A percentile compares a stretch with the other conserved stretches of the same genome.
Evolutionary conservation across 30 jellyfish, hydroid and myxozoan species (phyloP).

Genomic region (Cassiopea andromeda): DNA sequence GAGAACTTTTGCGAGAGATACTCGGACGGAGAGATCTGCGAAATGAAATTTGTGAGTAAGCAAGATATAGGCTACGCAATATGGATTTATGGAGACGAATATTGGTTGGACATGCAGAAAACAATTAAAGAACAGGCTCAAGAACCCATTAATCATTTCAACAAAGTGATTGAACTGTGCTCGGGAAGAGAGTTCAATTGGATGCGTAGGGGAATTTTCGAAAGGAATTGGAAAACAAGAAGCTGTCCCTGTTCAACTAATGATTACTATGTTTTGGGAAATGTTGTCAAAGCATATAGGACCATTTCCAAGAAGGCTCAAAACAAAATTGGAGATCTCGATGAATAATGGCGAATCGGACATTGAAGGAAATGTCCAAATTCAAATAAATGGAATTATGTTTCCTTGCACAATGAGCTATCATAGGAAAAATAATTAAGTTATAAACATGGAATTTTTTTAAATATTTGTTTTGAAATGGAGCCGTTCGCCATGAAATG

Average conservation of each 20-base stretch:
- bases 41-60: background rate
- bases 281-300: background rate
- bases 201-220: background rate
- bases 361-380: background rate
- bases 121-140: background rate
- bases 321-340: background rate
- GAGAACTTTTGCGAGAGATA: background rate
- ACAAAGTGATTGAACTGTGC: background rate
- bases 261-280: slow-evolving; percentile 3
- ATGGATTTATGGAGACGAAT: background rate
- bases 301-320: background rate
- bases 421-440: background rate
- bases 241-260: background rate
- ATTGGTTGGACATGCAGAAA: background rate
- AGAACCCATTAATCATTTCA: background rate
- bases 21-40: background rate
- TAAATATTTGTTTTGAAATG: background rate
- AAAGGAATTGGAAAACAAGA: background rate
- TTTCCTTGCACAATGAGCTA: background rate
- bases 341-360: background rate
- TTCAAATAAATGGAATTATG: slow-evolving; percentile 3
- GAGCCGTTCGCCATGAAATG: background rate
- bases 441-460: background rate
- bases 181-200: background rate
- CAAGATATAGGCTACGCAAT: background rate